Evolutionary conservation across 1,140 invertebrate genomes (phyloP).

Genomic region (Campodea augens): DNA sequence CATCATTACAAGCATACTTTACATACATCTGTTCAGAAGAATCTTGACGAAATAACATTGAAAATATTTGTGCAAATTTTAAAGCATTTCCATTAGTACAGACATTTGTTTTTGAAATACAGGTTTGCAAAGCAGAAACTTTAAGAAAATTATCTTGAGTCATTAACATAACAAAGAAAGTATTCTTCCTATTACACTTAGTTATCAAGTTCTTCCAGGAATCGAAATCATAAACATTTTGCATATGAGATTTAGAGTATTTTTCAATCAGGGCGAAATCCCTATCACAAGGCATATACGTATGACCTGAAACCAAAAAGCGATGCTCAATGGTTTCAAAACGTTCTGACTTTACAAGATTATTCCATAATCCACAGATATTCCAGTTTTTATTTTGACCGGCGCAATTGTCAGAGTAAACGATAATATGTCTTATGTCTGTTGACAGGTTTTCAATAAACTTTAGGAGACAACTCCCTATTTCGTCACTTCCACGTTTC

Average conservation of each 20-base stretch:
- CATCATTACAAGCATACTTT: not conserved
- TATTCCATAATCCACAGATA: not conserved
- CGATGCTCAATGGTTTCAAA: not conserved
- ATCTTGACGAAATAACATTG: not conserved
- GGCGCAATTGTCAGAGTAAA: not conserved
- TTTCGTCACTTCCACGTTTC: not conserved
- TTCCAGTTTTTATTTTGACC: not conserved
- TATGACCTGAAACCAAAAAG: not conserved
- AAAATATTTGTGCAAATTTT: not conserved
- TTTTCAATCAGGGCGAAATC: not conserved
- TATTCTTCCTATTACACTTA: not conserved
- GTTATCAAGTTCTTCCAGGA: not conserved
- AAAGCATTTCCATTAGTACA: not conserved
- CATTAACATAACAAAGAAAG: not conserved
- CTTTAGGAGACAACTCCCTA: not conserved
- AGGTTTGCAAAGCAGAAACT: not conserved
- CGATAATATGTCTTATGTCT: not conserved
- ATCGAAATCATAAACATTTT: not conserved
- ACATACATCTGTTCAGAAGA: not conserved
- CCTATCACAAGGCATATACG: not conserved
- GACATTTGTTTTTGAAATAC: not conserved
- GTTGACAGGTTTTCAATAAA: not conserved
- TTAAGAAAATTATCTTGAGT: not conserved
- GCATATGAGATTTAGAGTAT: not conserved
- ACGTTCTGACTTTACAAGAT: not conserved